A percentile compares a stretch with the other conserved stretches of the same genome.
phyloP scores from a whole-genome alignment of 2,113 vertebrate species.

The Odocoileus hemionus region DNA sequence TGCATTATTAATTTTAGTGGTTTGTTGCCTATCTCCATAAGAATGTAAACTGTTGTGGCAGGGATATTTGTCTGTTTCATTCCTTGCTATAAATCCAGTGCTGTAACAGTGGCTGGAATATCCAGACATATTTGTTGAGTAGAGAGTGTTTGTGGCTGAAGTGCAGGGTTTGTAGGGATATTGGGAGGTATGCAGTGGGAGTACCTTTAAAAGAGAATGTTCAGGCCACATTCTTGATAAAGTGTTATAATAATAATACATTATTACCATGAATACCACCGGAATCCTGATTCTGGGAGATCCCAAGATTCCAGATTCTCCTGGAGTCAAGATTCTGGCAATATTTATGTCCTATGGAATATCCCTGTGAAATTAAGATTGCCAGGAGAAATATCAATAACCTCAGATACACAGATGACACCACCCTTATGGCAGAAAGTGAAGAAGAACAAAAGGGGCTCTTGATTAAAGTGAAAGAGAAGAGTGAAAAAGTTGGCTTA shows the following conservation, averaged over 20 bases:
- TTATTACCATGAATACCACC: neutral
- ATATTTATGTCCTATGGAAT: neutral
- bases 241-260: neutral
- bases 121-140: neutral
- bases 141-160: neutral
- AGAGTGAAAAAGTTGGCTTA: neutral
- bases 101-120: neutral
- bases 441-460: neutral
- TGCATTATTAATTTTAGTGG: neutral
- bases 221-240: neutral
- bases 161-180: neutral
- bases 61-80: neutral
- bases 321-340: neutral
- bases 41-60: neutral
- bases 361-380: neutral
- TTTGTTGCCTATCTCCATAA: neutral
- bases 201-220: neutral
- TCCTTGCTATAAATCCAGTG: neutral
- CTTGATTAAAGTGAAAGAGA: neutral
- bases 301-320: neutral
- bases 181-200: neutral
- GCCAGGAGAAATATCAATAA: neutral
- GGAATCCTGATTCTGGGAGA: neutral
- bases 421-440: neutral
- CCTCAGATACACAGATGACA: neutral